Conservation (phyloP, 2,797 vertebrate genomes). For the Lophotriccus pileatus region DNA sequence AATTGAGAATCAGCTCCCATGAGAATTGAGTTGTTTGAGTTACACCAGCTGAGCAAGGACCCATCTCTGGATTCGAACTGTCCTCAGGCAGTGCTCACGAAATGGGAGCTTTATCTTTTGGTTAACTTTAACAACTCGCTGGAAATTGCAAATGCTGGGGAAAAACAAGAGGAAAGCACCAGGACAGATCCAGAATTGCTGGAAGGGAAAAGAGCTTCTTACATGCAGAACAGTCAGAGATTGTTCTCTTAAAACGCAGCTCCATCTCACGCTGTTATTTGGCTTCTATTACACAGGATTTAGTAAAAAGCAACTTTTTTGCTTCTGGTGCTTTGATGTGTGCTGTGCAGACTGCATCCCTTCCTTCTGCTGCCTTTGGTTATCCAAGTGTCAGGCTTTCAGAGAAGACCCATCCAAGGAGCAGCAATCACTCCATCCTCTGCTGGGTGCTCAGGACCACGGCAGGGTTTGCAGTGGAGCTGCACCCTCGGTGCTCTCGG, state of each 20-base stretch:
- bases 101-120: not conserved
- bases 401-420: not conserved
- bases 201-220: not conserved
- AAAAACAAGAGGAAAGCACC: not conserved
- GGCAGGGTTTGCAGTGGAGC: not conserved
- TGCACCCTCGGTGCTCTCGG: not conserved
- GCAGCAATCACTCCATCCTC: fast-evolving
- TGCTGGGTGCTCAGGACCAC: not conserved
- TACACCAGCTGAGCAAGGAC: not conserved
- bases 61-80: not conserved
- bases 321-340: not conserved
- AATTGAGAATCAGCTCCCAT: not conserved
- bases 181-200: not conserved
- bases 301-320: not conserved
- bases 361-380: not conserved
- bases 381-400: not conserved
- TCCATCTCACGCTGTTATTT: not conserved
- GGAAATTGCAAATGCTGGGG: not conserved
- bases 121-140: not conserved
- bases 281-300: not conserved
- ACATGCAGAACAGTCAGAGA: not conserved
- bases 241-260: not conserved
- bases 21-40: not conserved
- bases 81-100: not conserved
- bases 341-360: not conserved